Evolutionary conservation across 2,113 vertebrate species (phyloP), one percentile per base, ranked within the genome.

Genomic region (Colaptes auratus): DNA sequence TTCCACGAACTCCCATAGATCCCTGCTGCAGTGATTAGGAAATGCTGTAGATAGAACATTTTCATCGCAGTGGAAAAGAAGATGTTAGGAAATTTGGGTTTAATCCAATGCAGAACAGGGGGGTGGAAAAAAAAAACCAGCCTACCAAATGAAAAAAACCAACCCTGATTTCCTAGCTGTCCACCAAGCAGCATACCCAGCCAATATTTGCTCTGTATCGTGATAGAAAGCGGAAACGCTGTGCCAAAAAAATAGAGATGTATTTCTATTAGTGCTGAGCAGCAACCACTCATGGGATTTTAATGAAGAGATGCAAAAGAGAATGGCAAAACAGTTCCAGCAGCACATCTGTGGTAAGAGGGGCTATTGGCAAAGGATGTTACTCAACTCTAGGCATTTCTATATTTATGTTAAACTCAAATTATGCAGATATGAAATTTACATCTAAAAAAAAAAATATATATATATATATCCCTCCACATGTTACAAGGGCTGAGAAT

Each of bases 321-420:
- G 76, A 91, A 92, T 52, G 56, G 72, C 80, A 95, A 63, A 91
- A 53, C 42, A 74, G 89, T 96, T 95, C 82, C 85, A 92, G 82
- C 59, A 71, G 39, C 61, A 90, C 65, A 86, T 88, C 76, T 95
- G 69, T 90, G 69, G 60, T 71, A 94, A 63, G 15, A 56, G 60
- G 11, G 53, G 72, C 52, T 83, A 48, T 61, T 92, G 76, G 83
- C 58, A 67, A 23, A 74, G 56, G 7, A 44, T 80, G 76, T 77
- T 74, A 52, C 44, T 89, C 53, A 69, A 7, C 44, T 60, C 82
- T 35, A 44, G 84, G 35, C 12, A 65, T 72, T 96, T 84, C 55
- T 79, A 19, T 55, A 25, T 21, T 15, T 12, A 58, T 63, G 50
- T 63, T 72, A 81, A 90, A 92, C 23, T 70, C 48, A 78, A 69